A percentile compares a stretch with the other conserved stretches of the same genome.
phyloP scores from a whole-genome alignment of 2,113 vertebrate genomes.

The Perccottus glenii region DNA sequence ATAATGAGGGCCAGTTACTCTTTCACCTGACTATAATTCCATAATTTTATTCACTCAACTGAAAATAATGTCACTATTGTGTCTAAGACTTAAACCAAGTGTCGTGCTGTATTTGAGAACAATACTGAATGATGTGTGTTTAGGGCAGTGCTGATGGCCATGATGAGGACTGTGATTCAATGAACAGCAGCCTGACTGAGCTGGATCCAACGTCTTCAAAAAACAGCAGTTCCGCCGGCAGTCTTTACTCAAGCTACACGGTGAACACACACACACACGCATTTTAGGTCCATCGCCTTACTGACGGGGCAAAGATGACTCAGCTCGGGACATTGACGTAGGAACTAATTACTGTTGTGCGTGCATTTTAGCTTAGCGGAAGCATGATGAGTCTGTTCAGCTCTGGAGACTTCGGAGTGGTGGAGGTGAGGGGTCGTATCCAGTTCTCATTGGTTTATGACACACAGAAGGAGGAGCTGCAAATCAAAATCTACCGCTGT shows the following conservation, averaged over 20 bases:
- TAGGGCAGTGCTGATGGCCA: slow-evolving; percentile 51
- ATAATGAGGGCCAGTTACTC: too few species aligned
- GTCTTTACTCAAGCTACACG: slow-evolving; percentile 81
- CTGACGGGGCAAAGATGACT: slow-evolving; percentile 51
- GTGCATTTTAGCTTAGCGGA: slow-evolving; percentile 83
- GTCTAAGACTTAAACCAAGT: not conserved
- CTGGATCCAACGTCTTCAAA: slow-evolving; percentile 64
- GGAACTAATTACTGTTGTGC: slow-evolving; percentile 34
- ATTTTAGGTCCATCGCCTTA: slow-evolving; percentile 21
- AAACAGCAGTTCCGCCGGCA: slow-evolving; percentile 83
- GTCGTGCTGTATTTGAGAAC: not conserved
- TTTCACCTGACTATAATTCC: too few species aligned
- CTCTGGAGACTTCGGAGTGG: slow-evolving; percentile 83
- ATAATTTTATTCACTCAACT: too few species aligned
- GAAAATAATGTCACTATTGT: too few species aligned
- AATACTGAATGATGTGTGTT: slow-evolving; percentile 5
- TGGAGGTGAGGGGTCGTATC: slow-evolving; percentile 87
- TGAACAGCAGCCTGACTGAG: slow-evolving; percentile 58
- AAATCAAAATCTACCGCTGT: slow-evolving; percentile 85
- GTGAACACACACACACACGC: slow-evolving; percentile 51
- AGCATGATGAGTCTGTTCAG: slow-evolving; percentile 93
- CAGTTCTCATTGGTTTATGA: slow-evolving; percentile 88
- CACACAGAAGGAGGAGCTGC: slow-evolving; percentile 81
- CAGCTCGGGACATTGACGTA: slow-evolving; percentile 60
- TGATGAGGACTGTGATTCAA: slow-evolving; percentile 69